These are phyloP conservation scores for Jordanella pulchra DNA, from an alignment of 2,797 vertebrate species.

Conservation along the genomic window DNA sequence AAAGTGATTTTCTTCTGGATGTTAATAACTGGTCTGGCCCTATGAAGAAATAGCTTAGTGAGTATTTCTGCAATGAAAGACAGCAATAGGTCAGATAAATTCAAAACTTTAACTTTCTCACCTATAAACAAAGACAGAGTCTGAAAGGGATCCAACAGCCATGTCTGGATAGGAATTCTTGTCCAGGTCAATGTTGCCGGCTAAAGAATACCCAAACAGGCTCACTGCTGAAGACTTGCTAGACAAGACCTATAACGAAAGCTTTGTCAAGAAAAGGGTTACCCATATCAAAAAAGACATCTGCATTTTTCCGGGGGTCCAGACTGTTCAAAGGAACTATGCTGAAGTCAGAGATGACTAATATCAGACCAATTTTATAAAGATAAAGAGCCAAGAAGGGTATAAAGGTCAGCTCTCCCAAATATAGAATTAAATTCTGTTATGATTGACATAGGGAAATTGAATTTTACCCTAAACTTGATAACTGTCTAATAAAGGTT, in stretches of 20 bases:
- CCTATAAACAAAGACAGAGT: slow-evolving; percentile 90
- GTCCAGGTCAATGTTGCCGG: slow-evolving; percentile 96
- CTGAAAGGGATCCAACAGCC: slow-evolving; percentile 93
- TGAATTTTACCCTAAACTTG: too few species aligned
- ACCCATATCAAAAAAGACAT: not conserved
- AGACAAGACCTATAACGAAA: slow-evolving; percentile 79
- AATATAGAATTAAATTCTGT: too few species aligned
- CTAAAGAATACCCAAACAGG: slow-evolving; percentile 93
- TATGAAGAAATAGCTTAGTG: slow-evolving; percentile 52
- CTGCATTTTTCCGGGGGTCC: not conserved
- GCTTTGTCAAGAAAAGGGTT: not conserved
- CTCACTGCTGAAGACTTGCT: slow-evolving; percentile 64
- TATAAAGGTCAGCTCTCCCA: too few species aligned
- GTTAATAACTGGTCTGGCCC: slow-evolving; percentile 89
- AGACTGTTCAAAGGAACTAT: not conserved
- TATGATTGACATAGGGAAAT: too few species aligned
- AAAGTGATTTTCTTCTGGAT: slow-evolving; percentile 85
- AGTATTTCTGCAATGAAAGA: slow-evolving; percentile 1
- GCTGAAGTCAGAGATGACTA: too few species aligned
- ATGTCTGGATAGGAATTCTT: slow-evolving; percentile 91
- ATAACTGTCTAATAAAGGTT: too few species aligned
- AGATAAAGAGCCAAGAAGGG: too few species aligned
- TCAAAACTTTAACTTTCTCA: slow-evolving; percentile 41
- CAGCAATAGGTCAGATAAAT: not conserved
- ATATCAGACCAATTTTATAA: too few species aligned